Conservation (phyloP, 2,888 invertebrate genomes). For the Netelia inedita region DNA sequence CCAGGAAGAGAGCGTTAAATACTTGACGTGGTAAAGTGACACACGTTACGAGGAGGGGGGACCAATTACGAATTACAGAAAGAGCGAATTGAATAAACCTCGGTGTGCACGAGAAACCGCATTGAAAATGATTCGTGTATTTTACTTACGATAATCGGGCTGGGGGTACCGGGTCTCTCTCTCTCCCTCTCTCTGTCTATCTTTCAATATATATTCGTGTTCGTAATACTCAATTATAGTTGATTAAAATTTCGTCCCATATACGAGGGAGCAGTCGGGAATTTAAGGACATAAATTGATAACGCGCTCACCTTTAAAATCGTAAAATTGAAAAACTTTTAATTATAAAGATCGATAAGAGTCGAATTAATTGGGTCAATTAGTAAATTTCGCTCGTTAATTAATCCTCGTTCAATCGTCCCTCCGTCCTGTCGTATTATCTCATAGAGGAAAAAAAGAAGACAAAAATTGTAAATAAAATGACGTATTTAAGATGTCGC, state of each 20-base stretch:
- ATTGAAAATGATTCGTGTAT: conserved; percentile 66
- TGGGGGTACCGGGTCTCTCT: conserved; percentile 39
- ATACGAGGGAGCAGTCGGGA: conserved; percentile 12
- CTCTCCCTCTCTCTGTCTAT: background rate
- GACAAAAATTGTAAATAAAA: conserved; percentile 31
- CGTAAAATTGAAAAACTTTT: no score
- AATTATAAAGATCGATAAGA: no score
- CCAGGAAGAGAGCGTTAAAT: conserved; percentile 64
- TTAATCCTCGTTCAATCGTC: no score
- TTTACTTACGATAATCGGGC: conserved; percentile 60
- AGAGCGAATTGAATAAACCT: conserved; percentile 68
- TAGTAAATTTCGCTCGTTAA: no score
- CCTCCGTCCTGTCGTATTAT: background rate
- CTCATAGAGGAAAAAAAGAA: background rate
- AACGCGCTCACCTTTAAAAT: no score
- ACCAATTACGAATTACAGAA: conserved; percentile 68
- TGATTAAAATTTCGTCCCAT: conserved; percentile 48
- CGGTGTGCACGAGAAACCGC: conserved; percentile 63
- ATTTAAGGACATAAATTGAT: background rate
- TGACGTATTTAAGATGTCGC: conserved; percentile 47
- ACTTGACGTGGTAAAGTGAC: conserved; percentile 63
- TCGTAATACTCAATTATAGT: conserved; percentile 58
- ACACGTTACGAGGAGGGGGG: conserved; percentile 29
- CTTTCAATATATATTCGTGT: conserved; percentile 9
- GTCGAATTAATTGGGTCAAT: no score